These are phyloP conservation scores for Thalpophila matura DNA, from an alignment of 2,888 invertebrate species.

Conservation along the genomic window DNA sequence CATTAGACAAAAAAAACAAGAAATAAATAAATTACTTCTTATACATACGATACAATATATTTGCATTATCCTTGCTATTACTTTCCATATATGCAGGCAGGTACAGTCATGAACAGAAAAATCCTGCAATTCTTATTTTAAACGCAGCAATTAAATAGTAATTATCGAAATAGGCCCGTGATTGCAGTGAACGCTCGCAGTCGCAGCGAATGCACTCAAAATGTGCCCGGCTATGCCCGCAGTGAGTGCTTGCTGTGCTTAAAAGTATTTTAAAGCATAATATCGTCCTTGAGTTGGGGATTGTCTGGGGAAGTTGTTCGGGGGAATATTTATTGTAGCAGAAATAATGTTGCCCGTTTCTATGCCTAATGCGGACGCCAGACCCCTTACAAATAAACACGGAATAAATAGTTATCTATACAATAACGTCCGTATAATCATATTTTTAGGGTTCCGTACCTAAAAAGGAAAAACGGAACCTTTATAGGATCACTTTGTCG, in stretches of 20 bases:
- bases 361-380: not conserved
- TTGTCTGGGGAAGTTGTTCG: conserved; percentile 34
- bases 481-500: too few species aligned
- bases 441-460: too few species aligned
- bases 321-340: conserved; percentile 13
- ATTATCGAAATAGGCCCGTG: conserved; percentile 60
- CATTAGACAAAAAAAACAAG: too few species aligned
- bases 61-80: too few species aligned
- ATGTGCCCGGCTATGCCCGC: conserved; percentile 24
- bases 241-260: conserved; percentile 46
- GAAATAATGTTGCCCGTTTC: not conserved
- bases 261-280: conserved; percentile 59
- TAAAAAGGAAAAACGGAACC: too few species aligned
- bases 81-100: too few species aligned
- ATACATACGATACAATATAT: too few species aligned
- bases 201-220: conserved; percentile 44
- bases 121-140: conserved; percentile 40
- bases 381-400: too few species aligned
- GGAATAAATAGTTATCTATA: too few species aligned
- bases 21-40: too few species aligned
- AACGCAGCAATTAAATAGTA: conserved; percentile 53
- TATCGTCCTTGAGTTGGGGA: conserved; percentile 49
- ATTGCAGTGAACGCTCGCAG: conserved; percentile 46
- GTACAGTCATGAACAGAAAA: conserved; percentile 4
- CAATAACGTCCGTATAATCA: too few species aligned